These are phyloP conservation scores for Automeris io DNA, from an alignment of 2,888 invertebrate genomes.

Conservation along the genomic window DNA sequence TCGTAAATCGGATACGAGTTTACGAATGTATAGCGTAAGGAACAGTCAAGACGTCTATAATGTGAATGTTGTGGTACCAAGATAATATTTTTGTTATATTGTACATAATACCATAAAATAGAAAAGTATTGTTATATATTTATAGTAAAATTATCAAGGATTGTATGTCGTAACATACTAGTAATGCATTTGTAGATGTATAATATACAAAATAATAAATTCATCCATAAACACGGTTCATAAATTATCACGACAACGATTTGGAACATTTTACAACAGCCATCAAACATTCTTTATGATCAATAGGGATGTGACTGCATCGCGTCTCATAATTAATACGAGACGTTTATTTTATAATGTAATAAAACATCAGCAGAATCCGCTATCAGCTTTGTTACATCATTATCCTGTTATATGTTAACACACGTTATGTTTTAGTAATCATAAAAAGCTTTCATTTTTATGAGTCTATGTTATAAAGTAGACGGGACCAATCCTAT, in stretches of 20 bases:
- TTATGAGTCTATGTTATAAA: constrained; percentile 37
- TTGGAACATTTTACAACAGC: constrained; percentile 73
- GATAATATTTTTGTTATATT: too few relatives aligned
- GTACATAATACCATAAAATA: too few relatives aligned
- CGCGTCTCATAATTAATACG: constrained; percentile 71
- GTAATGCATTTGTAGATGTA: constrained; percentile 16
- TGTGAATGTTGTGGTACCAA: too few relatives aligned
- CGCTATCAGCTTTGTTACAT: constrained; percentile 44
- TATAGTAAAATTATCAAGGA: too few relatives aligned
- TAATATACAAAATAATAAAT: constrained; percentile 43
- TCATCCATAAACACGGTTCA: constrained; percentile 71
- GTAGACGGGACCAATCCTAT: constrained; percentile 25
- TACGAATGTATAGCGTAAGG: too few relatives aligned
- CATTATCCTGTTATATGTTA: constrained; percentile 35
- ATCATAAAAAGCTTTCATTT: constrained; percentile 51
- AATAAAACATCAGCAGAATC: constrained; percentile 68
- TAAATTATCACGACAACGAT: constrained; percentile 75
- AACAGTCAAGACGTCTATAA: too few relatives aligned
- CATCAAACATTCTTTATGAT: constrained; percentile 72
- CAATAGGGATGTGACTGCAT: constrained; percentile 64
- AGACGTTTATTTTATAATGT: constrained; percentile 74
- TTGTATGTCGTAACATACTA: too few relatives aligned
- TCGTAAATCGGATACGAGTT: too few relatives aligned
- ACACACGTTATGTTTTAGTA: constrained; percentile 45
- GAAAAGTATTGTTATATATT: too few relatives aligned